phyloP scores from a whole-genome alignment of 2,888 invertebrate species.

The Proisotoma minuta region DNA sequence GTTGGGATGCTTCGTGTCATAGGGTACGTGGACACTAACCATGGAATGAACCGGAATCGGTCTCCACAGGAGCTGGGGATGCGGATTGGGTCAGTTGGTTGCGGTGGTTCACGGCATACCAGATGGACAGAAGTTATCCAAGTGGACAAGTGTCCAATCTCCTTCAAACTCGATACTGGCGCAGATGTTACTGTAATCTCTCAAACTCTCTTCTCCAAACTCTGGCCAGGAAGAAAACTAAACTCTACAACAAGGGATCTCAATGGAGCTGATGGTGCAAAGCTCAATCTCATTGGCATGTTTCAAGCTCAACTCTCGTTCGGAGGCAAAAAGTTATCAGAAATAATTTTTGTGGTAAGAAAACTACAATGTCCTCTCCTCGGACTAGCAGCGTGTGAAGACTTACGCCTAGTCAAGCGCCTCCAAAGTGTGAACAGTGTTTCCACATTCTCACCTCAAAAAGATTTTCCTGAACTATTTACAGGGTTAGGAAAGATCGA shows the following conservation, averaged over 20 bases:
- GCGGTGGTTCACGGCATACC: not conserved
- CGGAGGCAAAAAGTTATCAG: not conserved
- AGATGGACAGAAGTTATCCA: not conserved
- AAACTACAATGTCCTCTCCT: slow-evolving; percentile 12
- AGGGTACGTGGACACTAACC: not conserved
- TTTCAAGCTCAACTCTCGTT: not conserved
- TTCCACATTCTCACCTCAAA: not conserved
- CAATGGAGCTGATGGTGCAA: slow-evolving; percentile 11
- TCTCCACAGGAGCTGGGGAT: not conserved
- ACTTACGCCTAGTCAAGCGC: slow-evolving; percentile 4
- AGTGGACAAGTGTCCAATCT: slow-evolving; percentile 5
- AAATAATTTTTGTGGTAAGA: slow-evolving; percentile 4
- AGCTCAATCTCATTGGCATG: not conserved
- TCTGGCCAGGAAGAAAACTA: not conserved
- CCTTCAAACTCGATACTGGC: slow-evolving; percentile 29
- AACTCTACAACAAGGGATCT: not conserved
- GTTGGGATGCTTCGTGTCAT: not conserved
- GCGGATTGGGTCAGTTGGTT: not conserved
- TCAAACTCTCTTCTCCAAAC: not conserved
- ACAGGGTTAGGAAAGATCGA: slow-evolving; percentile 13
- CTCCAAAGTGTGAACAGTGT: not conserved
- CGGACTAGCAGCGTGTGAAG: slow-evolving; percentile 14
- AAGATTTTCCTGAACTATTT: slow-evolving; percentile 14
- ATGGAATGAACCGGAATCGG: not conserved
- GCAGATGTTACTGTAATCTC: slow-evolving; percentile 32